These are phyloP conservation scores for Proteles cristata DNA, from an alignment of 2,113 vertebrate genomes.

Conservation along the genomic window DNA sequence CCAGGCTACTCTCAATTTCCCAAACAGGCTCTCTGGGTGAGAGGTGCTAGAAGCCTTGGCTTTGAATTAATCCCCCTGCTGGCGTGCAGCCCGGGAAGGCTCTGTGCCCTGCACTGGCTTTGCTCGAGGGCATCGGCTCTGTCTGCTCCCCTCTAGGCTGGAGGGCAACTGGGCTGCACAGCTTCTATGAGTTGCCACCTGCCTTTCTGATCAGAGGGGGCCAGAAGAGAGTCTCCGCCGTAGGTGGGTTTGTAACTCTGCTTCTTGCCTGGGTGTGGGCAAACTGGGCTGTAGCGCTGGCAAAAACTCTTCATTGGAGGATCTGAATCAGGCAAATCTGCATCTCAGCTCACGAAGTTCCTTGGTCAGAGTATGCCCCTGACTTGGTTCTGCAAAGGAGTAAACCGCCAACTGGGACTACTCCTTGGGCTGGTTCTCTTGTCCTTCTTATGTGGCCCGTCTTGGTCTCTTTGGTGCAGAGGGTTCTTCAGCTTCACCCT, in stretches of 20 bases:
- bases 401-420: not conserved
- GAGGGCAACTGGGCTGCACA: not conserved
- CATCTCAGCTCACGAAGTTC: not conserved
- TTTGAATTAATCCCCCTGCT: not conserved
- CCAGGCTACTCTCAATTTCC: not conserved
- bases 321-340: not conserved
- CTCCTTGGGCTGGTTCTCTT: not conserved
- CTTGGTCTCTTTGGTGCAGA: not conserved
- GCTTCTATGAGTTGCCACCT: not conserved
- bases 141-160: not conserved
- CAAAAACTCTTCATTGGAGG: not conserved
- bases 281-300: not conserved
- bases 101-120: not conserved
- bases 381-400: not conserved
- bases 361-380: not conserved
- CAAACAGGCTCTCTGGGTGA: not conserved
- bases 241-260: not conserved
- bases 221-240: not conserved
- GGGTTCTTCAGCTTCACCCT: not conserved
- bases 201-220: not conserved
- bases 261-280: not conserved
- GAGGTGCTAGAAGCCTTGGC: not conserved
- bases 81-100: not conserved
- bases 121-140: not conserved
- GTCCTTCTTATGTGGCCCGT: not conserved